Conservation (phyloP, 2,888 invertebrate genomes). For the Melieria picta region DNA sequence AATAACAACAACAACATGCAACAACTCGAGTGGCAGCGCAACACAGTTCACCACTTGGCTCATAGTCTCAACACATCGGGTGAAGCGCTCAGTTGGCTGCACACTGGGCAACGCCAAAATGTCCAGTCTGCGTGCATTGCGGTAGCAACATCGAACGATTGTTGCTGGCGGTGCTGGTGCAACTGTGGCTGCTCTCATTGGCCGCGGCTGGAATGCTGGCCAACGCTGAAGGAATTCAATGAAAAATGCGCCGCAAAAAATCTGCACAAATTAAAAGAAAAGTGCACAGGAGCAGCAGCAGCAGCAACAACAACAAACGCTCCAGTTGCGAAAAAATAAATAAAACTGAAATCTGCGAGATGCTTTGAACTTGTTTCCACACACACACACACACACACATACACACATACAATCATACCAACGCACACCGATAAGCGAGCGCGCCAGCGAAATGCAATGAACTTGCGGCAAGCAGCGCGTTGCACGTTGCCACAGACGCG, state of each 20-base stretch:
- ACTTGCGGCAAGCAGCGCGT: background rate
- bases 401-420: background rate
- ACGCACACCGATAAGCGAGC: background rate
- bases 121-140: background rate
- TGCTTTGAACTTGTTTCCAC: constrained; percentile 40
- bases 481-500: constrained; percentile 1
- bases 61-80: too few species aligned
- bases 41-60: constrained; percentile 19
- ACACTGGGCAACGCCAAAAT: background rate
- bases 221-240: constrained; percentile 55
- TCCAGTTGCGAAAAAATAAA: constrained; percentile 40
- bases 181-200: constrained; percentile 23
- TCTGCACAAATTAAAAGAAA: constrained; percentile 24
- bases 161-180: constrained; percentile 20
- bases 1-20: constrained; percentile 1
- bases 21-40: constrained; percentile 16
- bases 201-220: constrained; percentile 53
- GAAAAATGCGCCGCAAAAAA: constrained; percentile 53
- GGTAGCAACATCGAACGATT: background rate
- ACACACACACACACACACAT: constrained; percentile 12
- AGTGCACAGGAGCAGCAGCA: constrained; percentile 14
- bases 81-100: too few species aligned
- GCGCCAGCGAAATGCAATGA: background rate
- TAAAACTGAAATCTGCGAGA: constrained; percentile 51
- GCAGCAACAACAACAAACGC: constrained; percentile 18